Percentiles rank a stretch among this genome's conserved stretches.
These are phyloP conservation scores for Parnassius mnemosyne DNA, from an alignment of 2,888 invertebrate species.

Conservation along the genomic window DNA sequence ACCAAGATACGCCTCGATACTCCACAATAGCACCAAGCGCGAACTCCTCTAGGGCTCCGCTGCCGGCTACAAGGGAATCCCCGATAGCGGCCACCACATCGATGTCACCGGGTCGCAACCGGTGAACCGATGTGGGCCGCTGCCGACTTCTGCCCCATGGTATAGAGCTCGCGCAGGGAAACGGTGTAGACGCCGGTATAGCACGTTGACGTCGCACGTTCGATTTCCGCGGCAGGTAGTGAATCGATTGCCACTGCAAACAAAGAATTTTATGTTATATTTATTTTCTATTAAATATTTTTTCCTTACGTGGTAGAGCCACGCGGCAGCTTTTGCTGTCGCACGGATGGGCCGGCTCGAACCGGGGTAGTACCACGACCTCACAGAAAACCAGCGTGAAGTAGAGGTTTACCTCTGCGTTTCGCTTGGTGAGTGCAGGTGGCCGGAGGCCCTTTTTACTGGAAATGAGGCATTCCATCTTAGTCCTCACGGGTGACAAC, in stretches of 20 bases:
- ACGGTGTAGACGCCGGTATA: conserved; percentile 72
- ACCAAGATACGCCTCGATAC: conserved; percentile 88
- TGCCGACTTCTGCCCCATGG: conserved; percentile 60
- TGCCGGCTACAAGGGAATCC: conserved; percentile 86
- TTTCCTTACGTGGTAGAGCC: no score
- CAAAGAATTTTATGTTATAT: not conserved
- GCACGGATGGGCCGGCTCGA: no score
- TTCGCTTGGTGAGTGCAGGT: no score
- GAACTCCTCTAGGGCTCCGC: conserved; percentile 86
- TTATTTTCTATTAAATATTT: no score
- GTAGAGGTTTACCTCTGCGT: no score
- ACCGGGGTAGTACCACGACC: no score
- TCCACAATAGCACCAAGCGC: conserved; percentile 87
- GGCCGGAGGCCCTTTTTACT: no score
- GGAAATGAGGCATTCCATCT: no score
- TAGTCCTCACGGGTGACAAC: no score
- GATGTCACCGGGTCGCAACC: conserved; percentile 84
- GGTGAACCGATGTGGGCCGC: conserved; percentile 83
- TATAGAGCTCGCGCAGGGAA: conserved; percentile 79
- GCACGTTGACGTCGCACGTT: conserved; percentile 76
- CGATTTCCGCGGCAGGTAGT: conserved; percentile 69
- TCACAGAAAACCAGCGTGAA: no score
- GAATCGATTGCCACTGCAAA: conserved; percentile 58
- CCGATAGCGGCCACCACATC: conserved; percentile 87
- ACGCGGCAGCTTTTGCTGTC: no score